phyloP scores from a whole-genome alignment of 2,113 vertebrate species.

The Sminthopsis crassicaudata region DNA sequence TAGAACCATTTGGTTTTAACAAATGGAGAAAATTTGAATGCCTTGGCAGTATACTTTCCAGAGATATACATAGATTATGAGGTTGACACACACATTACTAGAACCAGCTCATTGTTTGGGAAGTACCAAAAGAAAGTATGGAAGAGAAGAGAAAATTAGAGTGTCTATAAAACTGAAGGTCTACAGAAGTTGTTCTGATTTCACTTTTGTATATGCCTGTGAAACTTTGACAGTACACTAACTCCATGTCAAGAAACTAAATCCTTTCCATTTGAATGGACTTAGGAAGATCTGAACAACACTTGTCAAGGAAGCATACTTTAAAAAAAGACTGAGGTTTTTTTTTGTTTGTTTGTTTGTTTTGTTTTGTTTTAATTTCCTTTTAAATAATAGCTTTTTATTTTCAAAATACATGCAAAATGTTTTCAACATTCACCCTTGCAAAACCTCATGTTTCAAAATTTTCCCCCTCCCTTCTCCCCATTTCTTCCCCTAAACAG shows the following conservation, averaged over 20 bases:
- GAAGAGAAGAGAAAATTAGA: neutral
- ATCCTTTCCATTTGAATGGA: neutral
- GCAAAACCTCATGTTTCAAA: too few species aligned
- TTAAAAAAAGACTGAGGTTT: neutral
- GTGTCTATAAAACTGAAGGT: neutral
- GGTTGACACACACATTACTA: neutral
- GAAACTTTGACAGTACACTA: neutral
- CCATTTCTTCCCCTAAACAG: too few species aligned
- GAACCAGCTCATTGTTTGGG: neutral
- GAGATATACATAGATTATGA: neutral
- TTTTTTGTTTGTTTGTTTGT: too few species aligned
- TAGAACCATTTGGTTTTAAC: neutral
- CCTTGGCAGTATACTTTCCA: neutral
- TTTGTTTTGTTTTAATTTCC: too few species aligned
- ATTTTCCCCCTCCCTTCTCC: too few species aligned
- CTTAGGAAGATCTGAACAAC: neutral
- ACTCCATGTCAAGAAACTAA: neutral
- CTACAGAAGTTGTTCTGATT: neutral
- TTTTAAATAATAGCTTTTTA: too few species aligned
- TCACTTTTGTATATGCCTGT: neutral
- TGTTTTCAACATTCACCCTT: too few species aligned
- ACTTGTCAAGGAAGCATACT: neutral
- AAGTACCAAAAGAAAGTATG: neutral
- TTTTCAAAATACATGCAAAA: too few species aligned
- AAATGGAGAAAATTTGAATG: neutral